Conservation (phyloP, 2,888 invertebrate genomes). For the Bombylius discolor region DNA sequence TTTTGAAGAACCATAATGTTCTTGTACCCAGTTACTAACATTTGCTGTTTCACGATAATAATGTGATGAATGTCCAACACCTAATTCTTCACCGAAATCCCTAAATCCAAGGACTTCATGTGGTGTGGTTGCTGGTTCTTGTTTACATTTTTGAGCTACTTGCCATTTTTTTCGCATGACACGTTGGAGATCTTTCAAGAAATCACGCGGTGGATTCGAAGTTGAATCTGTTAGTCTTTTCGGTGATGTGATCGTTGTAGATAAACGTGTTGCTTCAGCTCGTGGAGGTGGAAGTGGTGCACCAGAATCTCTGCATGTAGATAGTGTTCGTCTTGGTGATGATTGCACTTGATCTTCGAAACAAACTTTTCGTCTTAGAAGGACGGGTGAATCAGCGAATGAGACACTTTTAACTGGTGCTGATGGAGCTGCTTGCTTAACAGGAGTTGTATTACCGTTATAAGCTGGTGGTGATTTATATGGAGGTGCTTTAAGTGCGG, state of each 20-base stretch:
- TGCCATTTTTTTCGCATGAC: constrained; percentile 92
- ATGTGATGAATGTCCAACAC: constrained; percentile 27
- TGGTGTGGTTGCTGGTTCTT: constrained; percentile 76
- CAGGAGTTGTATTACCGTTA: constrained; percentile 19
- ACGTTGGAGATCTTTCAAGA: constrained; percentile 75
- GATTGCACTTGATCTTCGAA: constrained; percentile 29
- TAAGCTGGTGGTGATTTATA: constrained; percentile 37
- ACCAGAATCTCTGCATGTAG: constrained; percentile 20
- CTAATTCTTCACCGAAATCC: constrained; percentile 52
- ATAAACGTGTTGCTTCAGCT: constrained; percentile 57
- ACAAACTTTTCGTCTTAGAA: constrained; percentile 36
- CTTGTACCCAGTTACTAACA: constrained; percentile 81
- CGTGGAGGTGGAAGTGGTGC: constrained; percentile 60
- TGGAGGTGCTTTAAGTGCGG: constrained; percentile 29
- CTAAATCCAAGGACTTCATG: constrained; percentile 85
- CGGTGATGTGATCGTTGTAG: constrained; percentile 60
- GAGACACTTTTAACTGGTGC: constrained; percentile 30
- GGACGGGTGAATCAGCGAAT: constrained; percentile 36
- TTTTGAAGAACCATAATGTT: constrained; percentile 55
- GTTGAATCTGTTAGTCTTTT: constrained; percentile 60
- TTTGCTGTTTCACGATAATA: constrained; percentile 47
- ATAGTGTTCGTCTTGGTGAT: constrained; percentile 21
- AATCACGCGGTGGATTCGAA: constrained; percentile 65
- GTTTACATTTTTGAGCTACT: constrained; percentile 82
- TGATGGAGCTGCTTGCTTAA: constrained; percentile 1